Base-by-base conservation (phyloP, 30 jellyfish, hydroid and myxozoan species). In the Aurelia coerulea region DNA sequence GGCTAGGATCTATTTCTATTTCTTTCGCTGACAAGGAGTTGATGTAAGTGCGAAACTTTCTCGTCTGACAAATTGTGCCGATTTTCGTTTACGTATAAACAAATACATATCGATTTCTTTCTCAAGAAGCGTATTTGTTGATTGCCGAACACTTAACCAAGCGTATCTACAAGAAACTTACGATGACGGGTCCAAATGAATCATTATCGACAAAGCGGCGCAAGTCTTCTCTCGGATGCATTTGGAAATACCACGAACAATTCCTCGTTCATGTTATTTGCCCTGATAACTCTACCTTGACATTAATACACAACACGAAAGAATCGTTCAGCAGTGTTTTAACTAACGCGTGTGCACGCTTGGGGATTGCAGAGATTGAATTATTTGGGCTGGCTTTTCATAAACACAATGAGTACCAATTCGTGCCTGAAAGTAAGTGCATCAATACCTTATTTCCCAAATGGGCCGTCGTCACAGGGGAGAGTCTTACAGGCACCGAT, bases 171-270 rank as follows among this genome's bases (percentile, higher is more conserved):
- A 33, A 56, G 13, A 5, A 13, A 56, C 14, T 50, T 19, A 78
- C 11, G 52, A 67, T 67, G 81, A n/a, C 80, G 54, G 63, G 63
- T 29, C 59, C 60, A 65, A 29, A 29, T 35, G 80, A 65, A 12
- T 13, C 74, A 53, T 64, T 51, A 17, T 46, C 83, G 6, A 13
- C 69, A 37, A 71, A 75, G 60, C 63, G 86, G 53, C 82, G 82
- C 65, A 83, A 83, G 37, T 83, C 92, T 10, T 83, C 92, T 23
- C 19, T 83, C 4, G 92, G 86, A 5, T 70, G 92, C 73, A 35
- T 83, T 65, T 83, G 92, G 92, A 83, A 72, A 23, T 54, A 62
- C 73, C 73, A 72, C 19, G 92, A 83, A 50, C 92, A 83, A 62
- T 83, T 69, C 63, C 54, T 83, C 29, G 16, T 83, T 23, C 81